Conservation (phyloP, 2,888 invertebrate genomes). For the Thecophora atra region DNA sequence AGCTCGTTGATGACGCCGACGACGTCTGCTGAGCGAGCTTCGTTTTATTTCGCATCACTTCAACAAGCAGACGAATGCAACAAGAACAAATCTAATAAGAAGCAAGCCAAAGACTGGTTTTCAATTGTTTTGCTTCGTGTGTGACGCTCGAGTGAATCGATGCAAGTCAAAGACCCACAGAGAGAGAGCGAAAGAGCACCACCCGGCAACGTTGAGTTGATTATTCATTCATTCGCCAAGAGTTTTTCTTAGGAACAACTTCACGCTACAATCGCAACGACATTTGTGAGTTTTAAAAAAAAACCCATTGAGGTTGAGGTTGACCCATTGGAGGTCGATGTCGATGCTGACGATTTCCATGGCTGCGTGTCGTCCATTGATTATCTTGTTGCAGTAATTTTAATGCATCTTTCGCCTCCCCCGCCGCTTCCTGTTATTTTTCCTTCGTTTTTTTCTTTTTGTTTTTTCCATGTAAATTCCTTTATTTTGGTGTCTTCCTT, state of each 20-base stretch:
- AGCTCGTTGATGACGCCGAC: too few relatives aligned
- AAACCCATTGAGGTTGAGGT: too few relatives aligned
- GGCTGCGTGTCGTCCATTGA: too few relatives aligned
- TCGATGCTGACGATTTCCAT: too few relatives aligned
- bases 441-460: neutral
- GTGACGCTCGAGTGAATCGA: neutral
- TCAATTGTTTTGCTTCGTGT: neutral
- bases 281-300: too few relatives aligned
- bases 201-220: neutral
- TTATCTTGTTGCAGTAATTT: too few relatives aligned
- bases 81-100: neutral
- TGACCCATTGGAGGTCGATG: too few relatives aligned
- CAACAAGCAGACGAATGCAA: neutral
- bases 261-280: too few relatives aligned
- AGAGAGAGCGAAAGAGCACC: neutral
- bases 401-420: too few relatives aligned
- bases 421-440: too few relatives aligned
- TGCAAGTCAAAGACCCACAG: neutral
- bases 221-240: neutral
- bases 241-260: too few relatives aligned
- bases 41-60: neutral
- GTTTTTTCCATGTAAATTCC: neutral
- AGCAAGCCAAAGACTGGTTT: neutral
- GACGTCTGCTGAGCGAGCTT: neutral
- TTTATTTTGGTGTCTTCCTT: neutral